These are phyloP conservation scores for Empis livida DNA, from an alignment of 2,888 invertebrate species.

Conservation along the genomic window DNA sequence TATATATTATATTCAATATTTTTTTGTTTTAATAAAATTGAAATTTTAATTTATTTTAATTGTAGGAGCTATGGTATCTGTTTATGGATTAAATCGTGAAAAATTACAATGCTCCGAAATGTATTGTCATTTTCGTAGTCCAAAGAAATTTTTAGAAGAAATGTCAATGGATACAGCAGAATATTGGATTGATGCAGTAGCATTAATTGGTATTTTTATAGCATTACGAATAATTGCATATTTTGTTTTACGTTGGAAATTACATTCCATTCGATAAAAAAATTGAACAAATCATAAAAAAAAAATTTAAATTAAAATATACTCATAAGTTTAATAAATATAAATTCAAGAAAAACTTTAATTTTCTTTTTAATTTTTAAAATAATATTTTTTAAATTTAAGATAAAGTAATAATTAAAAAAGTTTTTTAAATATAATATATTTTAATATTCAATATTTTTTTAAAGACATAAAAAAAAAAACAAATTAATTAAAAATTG, in stretches of 20 bases:
- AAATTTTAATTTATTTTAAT: not conserved
- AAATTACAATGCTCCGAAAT: slow-evolving; percentile 68
- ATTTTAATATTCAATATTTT: too few species aligned
- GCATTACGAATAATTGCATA: slow-evolving; percentile 66
- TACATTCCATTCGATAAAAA: slow-evolving; percentile 41
- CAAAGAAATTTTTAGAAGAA: slow-evolving; percentile 70
- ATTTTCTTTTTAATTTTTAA: too few species aligned
- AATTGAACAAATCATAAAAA: not conserved
- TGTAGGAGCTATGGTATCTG: slow-evolving; percentile 64
- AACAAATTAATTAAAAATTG: too few species aligned
- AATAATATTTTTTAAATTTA: too few species aligned
- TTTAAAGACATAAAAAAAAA: too few species aligned
- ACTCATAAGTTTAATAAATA: too few species aligned
- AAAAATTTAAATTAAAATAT: slow-evolving; percentile 6
- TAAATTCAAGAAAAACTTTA: too few species aligned
- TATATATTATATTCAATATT: slow-evolving; percentile 13
- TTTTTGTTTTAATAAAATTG: not conserved
- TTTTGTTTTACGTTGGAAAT: slow-evolving; percentile 69
- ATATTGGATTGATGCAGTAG: slow-evolving; percentile 73
- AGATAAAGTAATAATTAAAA: too few species aligned
- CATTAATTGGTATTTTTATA: slow-evolving; percentile 68
- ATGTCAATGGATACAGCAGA: slow-evolving; percentile 68
- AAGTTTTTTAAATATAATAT: too few species aligned
- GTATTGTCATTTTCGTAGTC: slow-evolving; percentile 73
- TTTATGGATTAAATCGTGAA: slow-evolving; percentile 77